Evolutionary conservation across 2,113 vertebrate species (phyloP).

Genomic region (Malurus cyaneus): DNA sequence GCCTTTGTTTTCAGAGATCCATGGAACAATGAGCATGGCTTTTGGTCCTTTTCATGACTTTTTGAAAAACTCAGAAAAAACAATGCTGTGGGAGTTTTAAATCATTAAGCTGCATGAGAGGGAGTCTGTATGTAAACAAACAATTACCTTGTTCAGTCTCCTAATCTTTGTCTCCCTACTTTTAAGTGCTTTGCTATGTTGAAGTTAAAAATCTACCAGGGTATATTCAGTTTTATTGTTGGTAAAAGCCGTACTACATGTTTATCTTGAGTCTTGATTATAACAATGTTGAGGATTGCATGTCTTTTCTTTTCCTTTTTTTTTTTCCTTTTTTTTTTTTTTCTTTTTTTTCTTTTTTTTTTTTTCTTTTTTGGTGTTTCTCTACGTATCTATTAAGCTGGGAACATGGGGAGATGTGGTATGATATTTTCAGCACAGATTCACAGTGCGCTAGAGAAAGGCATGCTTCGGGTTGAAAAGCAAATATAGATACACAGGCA

Average conservation of each 20-base stretch:
- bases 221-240: background rate
- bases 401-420: background rate
- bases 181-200: background rate
- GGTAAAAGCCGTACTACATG: background rate
- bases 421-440: background rate
- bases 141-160: background rate
- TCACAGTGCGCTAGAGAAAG: background rate
- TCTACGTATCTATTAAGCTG: background rate
- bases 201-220: background rate
- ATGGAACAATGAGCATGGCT: rapidly evolving
- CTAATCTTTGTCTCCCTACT: background rate
- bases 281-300: background rate
- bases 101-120: background rate
- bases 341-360: background rate
- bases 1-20: background rate
- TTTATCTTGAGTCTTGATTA: background rate
- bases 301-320: background rate
- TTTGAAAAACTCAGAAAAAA: background rate
- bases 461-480: background rate
- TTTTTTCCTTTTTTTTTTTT: background rate
- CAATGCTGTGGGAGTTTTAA: background rate
- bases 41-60: background rate
- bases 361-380: too few relatives aligned
- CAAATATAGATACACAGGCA: background rate
- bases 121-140: background rate